Evolutionary conservation across 2,888 invertebrate genomes (phyloP).

Genomic region (Athrips mouffetella): DNA sequence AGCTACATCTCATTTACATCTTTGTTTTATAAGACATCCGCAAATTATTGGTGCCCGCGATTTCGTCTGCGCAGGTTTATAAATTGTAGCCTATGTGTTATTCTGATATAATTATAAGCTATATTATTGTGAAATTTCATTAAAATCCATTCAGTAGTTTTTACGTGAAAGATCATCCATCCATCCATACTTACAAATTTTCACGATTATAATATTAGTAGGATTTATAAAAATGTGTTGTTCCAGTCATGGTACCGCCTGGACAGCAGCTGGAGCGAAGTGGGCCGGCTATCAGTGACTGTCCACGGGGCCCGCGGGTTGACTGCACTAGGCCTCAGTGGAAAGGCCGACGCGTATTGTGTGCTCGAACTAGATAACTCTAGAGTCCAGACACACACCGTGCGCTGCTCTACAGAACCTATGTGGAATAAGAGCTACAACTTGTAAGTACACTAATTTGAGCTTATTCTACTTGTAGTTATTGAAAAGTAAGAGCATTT

Average conservation of each 20-base stretch:
- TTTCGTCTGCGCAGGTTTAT: too few species aligned
- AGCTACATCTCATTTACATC: too few species aligned
- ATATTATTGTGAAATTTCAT: too few species aligned
- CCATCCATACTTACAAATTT: too few species aligned
- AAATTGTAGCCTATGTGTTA: too few species aligned
- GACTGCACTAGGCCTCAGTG: conserved; percentile 50
- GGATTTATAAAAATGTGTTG: not conserved
- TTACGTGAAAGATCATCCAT: too few species aligned
- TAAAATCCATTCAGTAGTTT: too few species aligned
- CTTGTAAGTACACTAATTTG: conserved; percentile 53
- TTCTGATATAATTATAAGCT: too few species aligned
- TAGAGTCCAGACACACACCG: conserved; percentile 63
- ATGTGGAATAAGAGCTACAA: conserved; percentile 63
- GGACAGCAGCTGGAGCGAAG: conserved; percentile 53
- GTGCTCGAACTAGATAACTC: conserved; percentile 66
- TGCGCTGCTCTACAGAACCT: conserved; percentile 55
- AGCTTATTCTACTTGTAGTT: not conserved
- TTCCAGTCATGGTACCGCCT: conserved; percentile 62
- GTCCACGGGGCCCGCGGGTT: conserved; percentile 60
- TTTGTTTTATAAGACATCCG: too few species aligned
- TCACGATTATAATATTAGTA: too few species aligned
- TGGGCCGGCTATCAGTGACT: conserved; percentile 63
- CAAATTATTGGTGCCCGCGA: too few species aligned
- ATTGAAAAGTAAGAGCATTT: too few species aligned
- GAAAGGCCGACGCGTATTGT: conserved; percentile 63